Evolutionary conservation across 2,888 invertebrate genomes (phyloP).

Genomic region (Mesoligia furuncula): DNA sequence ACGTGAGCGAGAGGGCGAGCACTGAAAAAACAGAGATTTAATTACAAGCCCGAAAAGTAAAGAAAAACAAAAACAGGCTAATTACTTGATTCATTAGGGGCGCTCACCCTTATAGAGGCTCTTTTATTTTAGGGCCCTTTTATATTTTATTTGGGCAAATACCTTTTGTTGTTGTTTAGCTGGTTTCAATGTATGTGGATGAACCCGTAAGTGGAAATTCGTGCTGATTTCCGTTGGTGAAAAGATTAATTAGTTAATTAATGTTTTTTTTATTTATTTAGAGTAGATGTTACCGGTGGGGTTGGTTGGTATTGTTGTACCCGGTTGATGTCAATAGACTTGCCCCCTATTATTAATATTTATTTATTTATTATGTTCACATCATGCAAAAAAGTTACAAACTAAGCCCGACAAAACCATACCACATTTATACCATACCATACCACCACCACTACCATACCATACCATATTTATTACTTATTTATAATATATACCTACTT

Average conservation of each 20-base stretch:
- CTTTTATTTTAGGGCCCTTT: slow-evolving; percentile 44
- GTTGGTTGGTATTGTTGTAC: neutral
- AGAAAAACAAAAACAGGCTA: slow-evolving; percentile 56
- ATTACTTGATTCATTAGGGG: slow-evolving; percentile 69
- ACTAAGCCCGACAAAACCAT: no score
- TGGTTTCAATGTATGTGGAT: slow-evolving; percentile 21
- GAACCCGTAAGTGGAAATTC: slow-evolving; percentile 36
- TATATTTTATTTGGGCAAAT: slow-evolving; percentile 56
- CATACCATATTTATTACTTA: no score
- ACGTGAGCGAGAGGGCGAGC: no score
- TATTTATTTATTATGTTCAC: no score
- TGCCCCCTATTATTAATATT: no score
- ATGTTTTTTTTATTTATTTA: neutral
- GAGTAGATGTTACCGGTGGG: neutral
- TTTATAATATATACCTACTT: no score
- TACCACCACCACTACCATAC: no score
- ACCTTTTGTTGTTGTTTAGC: slow-evolving; percentile 60
- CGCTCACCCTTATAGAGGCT: slow-evolving; percentile 35
- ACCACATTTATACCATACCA: no score
- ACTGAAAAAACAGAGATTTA: slow-evolving; percentile 9
- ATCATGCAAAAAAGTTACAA: no score
- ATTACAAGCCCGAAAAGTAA: slow-evolving; percentile 34
- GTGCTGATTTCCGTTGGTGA: slow-evolving; percentile 6
- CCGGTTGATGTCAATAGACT: neutral
- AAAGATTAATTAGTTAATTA: slow-evolving; percentile 12